These are phyloP conservation scores for Stegodyphus dumicola DNA, from an alignment of 1,140 invertebrate species.

Conservation along the genomic window DNA sequence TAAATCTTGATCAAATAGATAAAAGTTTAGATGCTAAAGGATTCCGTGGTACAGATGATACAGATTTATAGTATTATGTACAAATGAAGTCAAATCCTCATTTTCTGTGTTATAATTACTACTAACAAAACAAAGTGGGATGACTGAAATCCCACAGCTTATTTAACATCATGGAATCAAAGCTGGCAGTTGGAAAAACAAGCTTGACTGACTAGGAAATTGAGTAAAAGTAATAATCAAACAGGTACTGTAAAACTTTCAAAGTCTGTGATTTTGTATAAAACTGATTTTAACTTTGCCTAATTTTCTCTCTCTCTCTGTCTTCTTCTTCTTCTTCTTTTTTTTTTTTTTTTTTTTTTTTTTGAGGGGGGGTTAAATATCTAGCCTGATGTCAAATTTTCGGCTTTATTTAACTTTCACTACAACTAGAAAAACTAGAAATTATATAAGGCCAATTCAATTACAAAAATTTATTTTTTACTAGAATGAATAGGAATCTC, in stretches of 20 bases:
- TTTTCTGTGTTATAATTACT: slow-evolving; percentile 43
- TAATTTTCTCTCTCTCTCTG: no score
- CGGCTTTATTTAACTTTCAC: no score
- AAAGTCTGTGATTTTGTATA: background rate
- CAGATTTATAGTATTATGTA: slow-evolving; percentile 57
- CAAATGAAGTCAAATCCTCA: slow-evolving; percentile 26
- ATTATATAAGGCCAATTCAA: no score
- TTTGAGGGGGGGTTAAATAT: no score
- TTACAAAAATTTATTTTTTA: no score
- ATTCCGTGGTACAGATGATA: slow-evolving; percentile 47
- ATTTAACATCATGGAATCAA: slow-evolving; percentile 28
- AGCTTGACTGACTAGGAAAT: no score
- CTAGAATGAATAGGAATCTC: no score
- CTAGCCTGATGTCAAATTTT: no score
- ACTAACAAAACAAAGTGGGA: slow-evolving; percentile 39
- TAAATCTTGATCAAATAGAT: slow-evolving; percentile 47
- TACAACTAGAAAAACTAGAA: no score
- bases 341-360: no score
- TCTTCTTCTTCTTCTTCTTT: no score
- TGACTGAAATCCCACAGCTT: slow-evolving; percentile 28
- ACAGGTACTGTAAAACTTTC: background rate
- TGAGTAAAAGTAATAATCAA: background rate
- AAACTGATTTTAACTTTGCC: background rate
- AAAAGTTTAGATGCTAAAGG: slow-evolving; percentile 15
- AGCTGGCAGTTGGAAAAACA: slow-evolving; percentile 8